Evolutionary conservation across 2,113 vertebrate species (phyloP).

Genomic region (Paramisgurnus dabryanus): DNA sequence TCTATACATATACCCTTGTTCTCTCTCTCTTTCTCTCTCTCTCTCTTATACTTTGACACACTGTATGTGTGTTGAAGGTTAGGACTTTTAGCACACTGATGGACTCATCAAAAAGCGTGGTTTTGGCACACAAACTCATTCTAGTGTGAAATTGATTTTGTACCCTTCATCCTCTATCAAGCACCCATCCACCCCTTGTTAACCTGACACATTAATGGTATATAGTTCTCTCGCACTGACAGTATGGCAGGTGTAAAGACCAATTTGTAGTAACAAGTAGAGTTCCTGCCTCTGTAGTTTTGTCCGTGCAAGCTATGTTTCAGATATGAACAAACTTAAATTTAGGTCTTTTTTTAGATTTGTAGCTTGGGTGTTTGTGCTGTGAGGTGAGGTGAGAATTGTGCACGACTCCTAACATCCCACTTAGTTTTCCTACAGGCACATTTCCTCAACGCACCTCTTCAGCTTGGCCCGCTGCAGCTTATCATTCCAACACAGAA

Average conservation of each 20-base stretch:
- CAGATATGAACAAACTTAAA: not conserved
- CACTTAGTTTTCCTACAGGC: not conserved
- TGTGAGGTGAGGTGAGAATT: too few species aligned
- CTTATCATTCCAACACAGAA: slow-evolving; percentile 25
- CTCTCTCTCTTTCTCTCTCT: too few species aligned
- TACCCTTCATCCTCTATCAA: slow-evolving; percentile 47
- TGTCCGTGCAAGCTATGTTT: not conserved
- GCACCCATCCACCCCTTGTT: slow-evolving; percentile 31
- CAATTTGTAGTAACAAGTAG: not conserved
- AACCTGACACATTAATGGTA: slow-evolving; percentile 30
- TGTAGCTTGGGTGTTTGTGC: too few species aligned
- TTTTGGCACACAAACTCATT: slow-evolving; percentile 53
- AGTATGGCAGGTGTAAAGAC: not conserved
- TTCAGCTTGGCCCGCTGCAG: too few species aligned
- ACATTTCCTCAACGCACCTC: not conserved
- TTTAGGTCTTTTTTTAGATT: not conserved
- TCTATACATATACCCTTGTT: too few species aligned
- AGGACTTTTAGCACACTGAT: slow-evolving; percentile 63
- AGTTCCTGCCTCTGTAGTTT: not conserved
- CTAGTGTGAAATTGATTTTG: slow-evolving; percentile 74
- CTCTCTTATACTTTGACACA: too few species aligned
- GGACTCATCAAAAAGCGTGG: slow-evolving; percentile 64
- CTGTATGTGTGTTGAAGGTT: not conserved
- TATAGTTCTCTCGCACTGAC: not conserved
- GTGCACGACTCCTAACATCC: slow-evolving; percentile 1